phyloP scores from a whole-genome alignment of 2,797 vertebrate species.

The Ambastaia sidthimunki region DNA sequence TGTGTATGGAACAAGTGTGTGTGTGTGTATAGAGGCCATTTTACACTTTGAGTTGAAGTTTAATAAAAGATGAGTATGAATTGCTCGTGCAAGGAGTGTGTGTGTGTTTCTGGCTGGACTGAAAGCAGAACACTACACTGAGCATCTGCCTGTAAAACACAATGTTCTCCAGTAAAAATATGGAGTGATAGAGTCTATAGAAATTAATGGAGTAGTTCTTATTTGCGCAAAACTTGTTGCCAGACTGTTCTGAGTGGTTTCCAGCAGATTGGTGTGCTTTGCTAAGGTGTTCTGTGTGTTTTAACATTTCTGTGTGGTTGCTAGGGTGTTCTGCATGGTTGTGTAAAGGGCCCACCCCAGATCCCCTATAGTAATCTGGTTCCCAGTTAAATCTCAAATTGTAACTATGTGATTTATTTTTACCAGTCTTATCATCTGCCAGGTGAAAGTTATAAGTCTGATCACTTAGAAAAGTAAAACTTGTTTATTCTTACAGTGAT shows the following conservation, averaged over 20 bases:
- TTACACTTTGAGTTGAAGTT: not conserved
- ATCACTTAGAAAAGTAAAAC: no score
- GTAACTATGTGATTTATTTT: not conserved
- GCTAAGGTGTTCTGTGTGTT: not conserved
- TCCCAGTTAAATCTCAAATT: not conserved
- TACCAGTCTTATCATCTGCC: not conserved
- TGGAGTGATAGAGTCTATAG: no score
- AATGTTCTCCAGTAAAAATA: not conserved
- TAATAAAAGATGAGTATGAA: slow-evolving; percentile 20
- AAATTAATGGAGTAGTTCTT: not conserved
- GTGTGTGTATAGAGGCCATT: not conserved
- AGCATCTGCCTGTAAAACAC: not conserved
- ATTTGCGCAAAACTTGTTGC: not conserved
- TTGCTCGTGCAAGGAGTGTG: not conserved
- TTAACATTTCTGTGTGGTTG: no score
- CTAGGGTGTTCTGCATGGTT: not conserved
- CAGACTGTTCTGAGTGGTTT: not conserved
- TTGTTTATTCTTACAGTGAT: not conserved
- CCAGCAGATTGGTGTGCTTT: not conserved
- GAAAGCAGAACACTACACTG: not conserved
- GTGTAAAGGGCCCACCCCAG: not conserved
- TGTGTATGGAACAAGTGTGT: not conserved
- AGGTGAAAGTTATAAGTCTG: not conserved
- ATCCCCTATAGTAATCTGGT: not conserved
- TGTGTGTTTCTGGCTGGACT: not conserved